Conservation (phyloP, 1,140 invertebrate genomes). For the Hylaeus volcanicus region DNA sequence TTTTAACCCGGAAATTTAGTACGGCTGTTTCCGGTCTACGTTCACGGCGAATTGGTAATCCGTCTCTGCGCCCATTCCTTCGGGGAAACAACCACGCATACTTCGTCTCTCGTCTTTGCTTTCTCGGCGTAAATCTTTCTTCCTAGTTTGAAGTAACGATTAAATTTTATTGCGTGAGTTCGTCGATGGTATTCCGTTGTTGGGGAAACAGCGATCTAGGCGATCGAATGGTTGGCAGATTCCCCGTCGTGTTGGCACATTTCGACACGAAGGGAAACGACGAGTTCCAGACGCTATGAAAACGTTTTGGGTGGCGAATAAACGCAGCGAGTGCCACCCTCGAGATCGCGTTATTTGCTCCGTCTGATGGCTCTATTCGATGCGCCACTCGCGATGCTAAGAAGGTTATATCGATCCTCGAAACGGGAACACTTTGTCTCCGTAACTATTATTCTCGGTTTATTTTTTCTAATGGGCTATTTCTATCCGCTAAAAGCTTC, state of each 20-base stretch:
- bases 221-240: background rate
- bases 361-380: background rate
- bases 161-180: no score
- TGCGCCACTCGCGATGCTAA: constrained; percentile 1
- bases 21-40: background rate
- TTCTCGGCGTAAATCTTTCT: no score
- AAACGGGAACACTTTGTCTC: background rate
- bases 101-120: background rate
- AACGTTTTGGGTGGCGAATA: background rate
- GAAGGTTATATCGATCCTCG: constrained; percentile 17
- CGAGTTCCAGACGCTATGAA: background rate
- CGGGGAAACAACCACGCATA: background rate
- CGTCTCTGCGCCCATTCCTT: background rate
- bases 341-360: background rate
- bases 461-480: background rate
- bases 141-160: no score
- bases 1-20: constrained; percentile 23
- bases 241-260: background rate
- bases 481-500: background rate
- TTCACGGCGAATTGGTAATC: background rate
- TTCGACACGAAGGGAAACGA: no score
- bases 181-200: no score
- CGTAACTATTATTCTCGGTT: background rate
- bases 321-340: background rate
- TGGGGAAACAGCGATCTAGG: background rate